Evolutionary conservation across 2,888 invertebrate species (phyloP).

Genomic region (Hydrotaea diabolus): DNA sequence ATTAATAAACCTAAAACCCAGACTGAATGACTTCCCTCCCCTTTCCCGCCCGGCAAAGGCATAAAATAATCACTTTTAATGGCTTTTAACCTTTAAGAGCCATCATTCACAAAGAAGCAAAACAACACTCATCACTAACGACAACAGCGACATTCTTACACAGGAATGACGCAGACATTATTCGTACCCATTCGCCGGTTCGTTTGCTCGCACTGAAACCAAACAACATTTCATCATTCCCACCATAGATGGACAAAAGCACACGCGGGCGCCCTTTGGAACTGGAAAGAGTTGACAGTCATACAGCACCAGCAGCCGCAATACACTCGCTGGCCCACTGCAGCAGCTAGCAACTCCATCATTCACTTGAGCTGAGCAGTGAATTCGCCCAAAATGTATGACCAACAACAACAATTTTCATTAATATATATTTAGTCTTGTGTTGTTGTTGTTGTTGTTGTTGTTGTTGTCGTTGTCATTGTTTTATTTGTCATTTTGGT

Average conservation of each 20-base stretch:
- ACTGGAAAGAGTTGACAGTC: not conserved
- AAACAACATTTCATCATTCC: not conserved
- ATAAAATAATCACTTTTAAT: slow-evolving; percentile 40
- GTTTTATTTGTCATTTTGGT: slow-evolving; percentile 26
- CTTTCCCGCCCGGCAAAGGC: not conserved
- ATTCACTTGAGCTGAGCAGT: not conserved
- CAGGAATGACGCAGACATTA: slow-evolving; percentile 30
- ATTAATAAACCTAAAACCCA: slow-evolving; percentile 3
- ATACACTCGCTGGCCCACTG: not conserved
- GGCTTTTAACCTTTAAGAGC: slow-evolving; percentile 44
- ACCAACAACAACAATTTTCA: slow-evolving; percentile 38
- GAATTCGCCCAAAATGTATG: not conserved
- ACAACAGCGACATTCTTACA: slow-evolving; percentile 3
- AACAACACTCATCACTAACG: slow-evolving; percentile 12
- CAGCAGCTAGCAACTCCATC: slow-evolving; percentile 29
- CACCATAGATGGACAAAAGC: not conserved
- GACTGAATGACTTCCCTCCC: not conserved
- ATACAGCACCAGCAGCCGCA: slow-evolving; percentile 10
- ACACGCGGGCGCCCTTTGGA: not conserved
- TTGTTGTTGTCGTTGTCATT: not conserved
- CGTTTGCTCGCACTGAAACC: not conserved
- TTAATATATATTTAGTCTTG: slow-evolving; percentile 22
- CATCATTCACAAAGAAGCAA: slow-evolving; percentile 43
- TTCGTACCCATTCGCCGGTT: not conserved
- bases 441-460: not conserved